Evolutionary conservation across 2,113 vertebrate species (phyloP).

Genomic region (Egretta garzetta): DNA sequence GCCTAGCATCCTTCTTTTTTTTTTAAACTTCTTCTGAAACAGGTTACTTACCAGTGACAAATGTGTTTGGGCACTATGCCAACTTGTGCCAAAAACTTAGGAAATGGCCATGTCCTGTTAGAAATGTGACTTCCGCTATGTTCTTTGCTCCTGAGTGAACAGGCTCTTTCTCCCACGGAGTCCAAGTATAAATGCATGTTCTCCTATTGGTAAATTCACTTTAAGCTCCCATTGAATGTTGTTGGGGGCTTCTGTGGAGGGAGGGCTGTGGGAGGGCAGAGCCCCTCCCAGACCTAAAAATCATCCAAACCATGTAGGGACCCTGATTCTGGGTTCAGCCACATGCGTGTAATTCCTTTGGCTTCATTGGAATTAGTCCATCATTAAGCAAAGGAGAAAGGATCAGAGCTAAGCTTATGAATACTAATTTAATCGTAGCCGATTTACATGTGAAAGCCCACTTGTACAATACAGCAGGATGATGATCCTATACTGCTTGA

Average conservation of each 20-base stretch:
- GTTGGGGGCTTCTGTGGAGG: neutral
- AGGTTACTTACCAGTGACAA: neutral
- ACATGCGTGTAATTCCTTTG: neutral
- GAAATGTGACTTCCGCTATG: neutral
- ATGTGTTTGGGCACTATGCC: neutral
- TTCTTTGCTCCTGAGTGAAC: neutral
- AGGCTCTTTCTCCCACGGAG: neutral
- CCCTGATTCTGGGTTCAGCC: neutral
- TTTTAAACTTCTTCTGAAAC: neutral
- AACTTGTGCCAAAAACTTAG: neutral
- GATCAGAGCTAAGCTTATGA: neutral
- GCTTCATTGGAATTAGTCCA: neutral
- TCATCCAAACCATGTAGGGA: neutral
- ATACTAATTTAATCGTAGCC: neutral
- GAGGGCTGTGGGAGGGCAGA: neutral
- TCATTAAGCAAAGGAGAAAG: neutral
- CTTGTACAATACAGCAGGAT: neutral
- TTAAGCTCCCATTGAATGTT: neutral
- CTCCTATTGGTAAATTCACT: neutral
- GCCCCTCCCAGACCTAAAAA: neutral
- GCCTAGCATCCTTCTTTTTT: neutral
- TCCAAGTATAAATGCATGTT: neutral
- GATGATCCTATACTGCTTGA: neutral
- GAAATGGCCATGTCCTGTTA: neutral
- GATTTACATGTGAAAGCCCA: conserved; percentile 6